Percentiles rank a stretch among this genome's conserved stretches.
These are phyloP conservation scores for Stenodera caucasica DNA, from an alignment of 2,888 invertebrate species.

Conservation along the genomic window DNA sequence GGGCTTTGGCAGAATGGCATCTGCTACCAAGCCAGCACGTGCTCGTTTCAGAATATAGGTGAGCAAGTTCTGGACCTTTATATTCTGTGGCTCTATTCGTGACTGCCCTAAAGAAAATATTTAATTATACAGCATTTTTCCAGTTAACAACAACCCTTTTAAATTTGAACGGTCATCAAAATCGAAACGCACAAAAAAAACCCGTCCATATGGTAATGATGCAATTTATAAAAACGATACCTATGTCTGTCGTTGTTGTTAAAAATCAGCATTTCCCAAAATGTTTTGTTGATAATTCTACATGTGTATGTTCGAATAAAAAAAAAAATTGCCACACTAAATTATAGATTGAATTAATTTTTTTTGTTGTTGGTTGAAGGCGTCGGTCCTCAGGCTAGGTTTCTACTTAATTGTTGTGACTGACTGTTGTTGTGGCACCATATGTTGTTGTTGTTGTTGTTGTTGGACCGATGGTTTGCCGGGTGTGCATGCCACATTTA, in stretches of 20 bases:
- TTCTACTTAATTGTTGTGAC: constrained; percentile 3
- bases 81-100: constrained; percentile 23
- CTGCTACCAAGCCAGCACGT: constrained; percentile 47
- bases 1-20: constrained; percentile 49
- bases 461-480: constrained; percentile 2
- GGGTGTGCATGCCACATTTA: constrained; percentile 4
- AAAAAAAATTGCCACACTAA: background rate
- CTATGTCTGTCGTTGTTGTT: constrained; percentile 30
- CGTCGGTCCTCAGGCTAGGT: background rate
- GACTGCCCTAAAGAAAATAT: constrained; percentile 39
- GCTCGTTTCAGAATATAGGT: constrained; percentile 46
- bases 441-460: too few species aligned
- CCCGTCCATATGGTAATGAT: constrained; percentile 21
- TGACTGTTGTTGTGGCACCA: constrained; percentile 7
- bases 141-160: constrained; percentile 21
- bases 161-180: constrained; percentile 9
- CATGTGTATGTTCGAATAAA: background rate
- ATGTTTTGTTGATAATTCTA: background rate
- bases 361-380: background rate
- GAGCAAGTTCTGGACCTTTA: constrained; percentile 40
- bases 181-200: background rate
- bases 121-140: constrained; percentile 33
- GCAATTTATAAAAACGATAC: constrained; percentile 37
- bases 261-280: too few species aligned
- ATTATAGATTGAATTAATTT: background rate